Evolutionary conservation across 2,888 invertebrate species (phyloP), one percentile per base, ranked within the genome.

Genomic region (Timandra comae): DNA sequence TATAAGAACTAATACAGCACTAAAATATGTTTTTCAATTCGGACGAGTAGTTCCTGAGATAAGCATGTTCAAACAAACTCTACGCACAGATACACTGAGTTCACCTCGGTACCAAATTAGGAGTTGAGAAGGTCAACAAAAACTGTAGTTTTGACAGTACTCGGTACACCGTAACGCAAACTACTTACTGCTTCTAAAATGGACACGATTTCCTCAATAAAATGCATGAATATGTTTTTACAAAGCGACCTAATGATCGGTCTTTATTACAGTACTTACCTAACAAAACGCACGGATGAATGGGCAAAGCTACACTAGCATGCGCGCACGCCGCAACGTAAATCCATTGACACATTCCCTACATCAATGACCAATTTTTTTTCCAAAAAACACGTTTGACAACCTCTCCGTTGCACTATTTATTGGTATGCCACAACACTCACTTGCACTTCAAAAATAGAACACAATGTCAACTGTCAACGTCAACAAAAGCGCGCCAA

Each of bases 271-370:
- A 56, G 51, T 44, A 59, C 70, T 52, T 60, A 81, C 79, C 81
- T 72, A 81, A 66, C 66, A 62, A 55, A 54, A 44, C 54, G 54
- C 58, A 56, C 59, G 62, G 57, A 63, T 71, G 66, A 72, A 74
- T 73, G 75, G 48, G 46, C 46, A 46, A 39, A 39, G 41, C 51
- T 39, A 24, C 11, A 22, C 24, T 39, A 52, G 48, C 56, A 56
- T 65, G 73, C 76, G 73, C 71, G 52, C 52, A 61, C 75, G 71
- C 64, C 55, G 41, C 38, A n/a, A 37, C 53, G 55, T 46, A 58
- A 63, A 69, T 64, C 78, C 82, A 81, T 81, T 82, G 77, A 82
- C 75, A 78, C 75, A 78, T 31, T 76, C 70, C 71, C 69, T 56
- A 47, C 59, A 68, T 68, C 62, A 72, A 72, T 64, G 66, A 63